These are phyloP conservation scores for Azorinus chamasolen DNA, from an alignment of 2,888 invertebrate species.

Conservation along the genomic window DNA sequence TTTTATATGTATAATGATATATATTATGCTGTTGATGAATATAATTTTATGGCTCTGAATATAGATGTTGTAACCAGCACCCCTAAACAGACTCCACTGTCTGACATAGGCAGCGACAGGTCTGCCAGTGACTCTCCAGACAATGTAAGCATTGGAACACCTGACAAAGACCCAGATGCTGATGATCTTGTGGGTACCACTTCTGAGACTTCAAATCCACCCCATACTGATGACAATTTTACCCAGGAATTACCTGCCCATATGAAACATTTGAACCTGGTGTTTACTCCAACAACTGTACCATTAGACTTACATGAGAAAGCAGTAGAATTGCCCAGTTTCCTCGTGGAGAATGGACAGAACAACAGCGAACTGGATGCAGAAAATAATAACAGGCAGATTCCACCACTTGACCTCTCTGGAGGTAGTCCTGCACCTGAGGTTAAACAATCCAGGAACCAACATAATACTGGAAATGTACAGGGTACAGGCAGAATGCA, in stretches of 20 bases:
- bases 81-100: slow-evolving; percentile 24
- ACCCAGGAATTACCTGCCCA: too few relatives aligned
- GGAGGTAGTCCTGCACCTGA: background rate
- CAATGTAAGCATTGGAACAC: too few relatives aligned
- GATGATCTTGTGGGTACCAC: too few relatives aligned
- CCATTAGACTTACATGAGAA: slow-evolving; percentile 15
- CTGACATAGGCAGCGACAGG: too few relatives aligned
- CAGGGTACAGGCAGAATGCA: background rate
- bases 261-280: too few relatives aligned
- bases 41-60: too few relatives aligned
- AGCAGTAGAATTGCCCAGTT: slow-evolving; percentile 31
- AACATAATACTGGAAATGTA: background rate
- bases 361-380: slow-evolving; percentile 5
- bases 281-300: slow-evolving; percentile 35
- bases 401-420: slow-evolving; percentile 9
- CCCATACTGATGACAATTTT: too few relatives aligned
- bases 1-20: too few relatives aligned
- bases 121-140: too few relatives aligned
- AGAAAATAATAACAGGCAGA: slow-evolving; percentile 16
- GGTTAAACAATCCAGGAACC: background rate
- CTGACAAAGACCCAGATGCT: too few relatives aligned
- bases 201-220: too few relatives aligned
- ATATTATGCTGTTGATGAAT: too few relatives aligned
- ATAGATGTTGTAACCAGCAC: slow-evolving; percentile 62
- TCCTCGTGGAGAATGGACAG: slow-evolving; percentile 14